phyloP scores from a whole-genome alignment of 2,113 vertebrate species.

The Ceratotherium simum region DNA sequence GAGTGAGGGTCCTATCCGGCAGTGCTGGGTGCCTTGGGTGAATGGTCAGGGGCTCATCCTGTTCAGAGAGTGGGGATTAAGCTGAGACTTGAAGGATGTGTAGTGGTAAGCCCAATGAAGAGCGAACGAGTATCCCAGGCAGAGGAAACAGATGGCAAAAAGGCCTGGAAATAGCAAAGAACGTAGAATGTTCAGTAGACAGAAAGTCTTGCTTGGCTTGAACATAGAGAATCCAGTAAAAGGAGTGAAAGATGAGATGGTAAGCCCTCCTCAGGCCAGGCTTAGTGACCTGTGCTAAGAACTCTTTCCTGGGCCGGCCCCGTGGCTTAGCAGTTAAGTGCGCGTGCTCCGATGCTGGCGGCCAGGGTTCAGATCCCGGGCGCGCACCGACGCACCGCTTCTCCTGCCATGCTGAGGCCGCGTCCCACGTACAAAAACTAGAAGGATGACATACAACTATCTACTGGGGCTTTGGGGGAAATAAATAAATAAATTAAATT shows the following conservation, averaged over 20 bases:
- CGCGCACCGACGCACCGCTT: too few species aligned
- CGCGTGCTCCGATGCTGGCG: too few species aligned
- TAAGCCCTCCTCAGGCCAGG: not conserved
- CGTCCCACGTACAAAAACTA: too few species aligned
- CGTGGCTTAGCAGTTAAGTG: too few species aligned
- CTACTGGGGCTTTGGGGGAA: too few species aligned
- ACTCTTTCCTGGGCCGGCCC: not conserved
- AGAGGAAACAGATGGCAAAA: not conserved
- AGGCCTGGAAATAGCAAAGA: not conserved
- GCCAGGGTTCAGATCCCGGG: too few species aligned
- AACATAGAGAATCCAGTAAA: not conserved
- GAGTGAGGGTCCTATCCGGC: not conserved
- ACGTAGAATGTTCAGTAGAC: fast-evolving
- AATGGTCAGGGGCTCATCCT: not conserved
- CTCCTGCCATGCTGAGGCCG: too few species aligned
- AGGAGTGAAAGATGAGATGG: not conserved
- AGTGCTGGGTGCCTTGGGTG: not conserved
- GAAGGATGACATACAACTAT: too few species aligned
- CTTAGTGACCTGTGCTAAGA: not conserved
- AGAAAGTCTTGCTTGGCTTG: not conserved
- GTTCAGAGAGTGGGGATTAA: too few species aligned
- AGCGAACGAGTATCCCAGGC: not conserved
- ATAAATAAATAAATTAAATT: too few species aligned
- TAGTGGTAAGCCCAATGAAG: not conserved
- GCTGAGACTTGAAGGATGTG: not conserved